phyloP scores from a whole-genome alignment of 2,113 vertebrate genomes.

The Prolemur simus region DNA sequence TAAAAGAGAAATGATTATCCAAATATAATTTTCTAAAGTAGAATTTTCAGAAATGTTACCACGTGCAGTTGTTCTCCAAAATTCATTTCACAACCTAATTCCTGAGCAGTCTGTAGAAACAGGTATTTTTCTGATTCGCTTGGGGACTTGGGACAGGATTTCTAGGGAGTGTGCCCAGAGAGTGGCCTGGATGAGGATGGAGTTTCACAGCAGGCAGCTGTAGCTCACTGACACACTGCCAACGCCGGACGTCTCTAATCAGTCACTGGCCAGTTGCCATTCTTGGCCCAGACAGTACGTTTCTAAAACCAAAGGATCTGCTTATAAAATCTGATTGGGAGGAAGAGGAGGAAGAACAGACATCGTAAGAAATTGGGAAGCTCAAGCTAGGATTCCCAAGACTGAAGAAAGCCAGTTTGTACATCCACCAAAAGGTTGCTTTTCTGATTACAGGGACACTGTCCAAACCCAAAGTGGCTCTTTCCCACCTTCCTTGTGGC shows the following conservation, averaged over 20 bases:
- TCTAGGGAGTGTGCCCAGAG: neutral
- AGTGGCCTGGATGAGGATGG: neutral
- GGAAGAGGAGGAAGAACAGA: neutral
- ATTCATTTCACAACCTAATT: neutral
- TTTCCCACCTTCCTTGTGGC: neutral
- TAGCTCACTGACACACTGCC: rapidly evolving
- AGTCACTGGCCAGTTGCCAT: neutral
- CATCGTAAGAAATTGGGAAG: neutral
- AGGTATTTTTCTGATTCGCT: neutral
- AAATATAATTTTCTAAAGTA: neutral
- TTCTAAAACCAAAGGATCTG: neutral
- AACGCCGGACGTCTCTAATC: neutral
- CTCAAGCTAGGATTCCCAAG: neutral
- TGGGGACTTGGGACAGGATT: neutral
- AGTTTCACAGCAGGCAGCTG: neutral
- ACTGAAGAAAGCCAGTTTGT: neutral
- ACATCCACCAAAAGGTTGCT: rapidly evolving
- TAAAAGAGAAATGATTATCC: neutral
- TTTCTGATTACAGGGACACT: neutral
- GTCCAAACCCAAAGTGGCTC: neutral
- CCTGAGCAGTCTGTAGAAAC: neutral
- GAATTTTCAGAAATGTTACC: neutral
- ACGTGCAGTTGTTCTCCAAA: neutral
- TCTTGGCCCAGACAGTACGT: neutral
- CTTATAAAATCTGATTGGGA: neutral